Conservation (phyloP, 2,797 vertebrate genomes). For the Xenopus petersii region DNA sequence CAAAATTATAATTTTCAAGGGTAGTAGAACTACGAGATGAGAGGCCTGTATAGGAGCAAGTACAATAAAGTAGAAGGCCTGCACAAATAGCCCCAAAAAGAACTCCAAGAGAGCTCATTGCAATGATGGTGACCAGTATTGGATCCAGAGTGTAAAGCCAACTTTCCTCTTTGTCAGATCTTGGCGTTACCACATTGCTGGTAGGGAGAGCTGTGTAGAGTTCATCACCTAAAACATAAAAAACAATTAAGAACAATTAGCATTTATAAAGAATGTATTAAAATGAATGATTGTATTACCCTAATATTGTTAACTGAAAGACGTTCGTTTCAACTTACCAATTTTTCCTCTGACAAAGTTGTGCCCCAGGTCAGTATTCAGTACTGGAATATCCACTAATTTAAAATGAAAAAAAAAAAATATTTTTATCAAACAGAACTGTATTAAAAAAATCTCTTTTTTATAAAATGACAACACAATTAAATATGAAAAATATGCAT, state of each 20-base stretch:
- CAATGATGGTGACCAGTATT: constrained; percentile 96
- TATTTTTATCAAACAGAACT: too few relatives aligned
- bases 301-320: background rate
- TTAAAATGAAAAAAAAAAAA: constrained; percentile 29
- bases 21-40: constrained; percentile 93
- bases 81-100: constrained; percentile 89
- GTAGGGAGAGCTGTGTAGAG: constrained; percentile 73
- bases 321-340: constrained; percentile 12
- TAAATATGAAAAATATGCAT: too few relatives aligned
- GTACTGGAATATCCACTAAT: constrained; percentile 66
- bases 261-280: too few relatives aligned
- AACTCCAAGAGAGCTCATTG: constrained; percentile 93
- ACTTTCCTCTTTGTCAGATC: constrained; percentile 84
- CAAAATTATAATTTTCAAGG: constrained; percentile 97
- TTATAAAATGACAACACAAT: too few relatives aligned
- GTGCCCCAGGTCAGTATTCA: constrained; percentile 46
- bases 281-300: background rate
- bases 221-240: constrained; percentile 75
- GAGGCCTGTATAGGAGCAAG: constrained; percentile 87
- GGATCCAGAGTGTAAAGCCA: constrained; percentile 94
- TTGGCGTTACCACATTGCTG: constrained; percentile 76
- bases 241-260: constrained; percentile 13
- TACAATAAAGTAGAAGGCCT: constrained; percentile 92
- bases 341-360: constrained; percentile 46
- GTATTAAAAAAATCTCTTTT: too few relatives aligned